phyloP scores from a whole-genome alignment of 2,797 vertebrate species.

The Sebastes wilsoni region DNA sequence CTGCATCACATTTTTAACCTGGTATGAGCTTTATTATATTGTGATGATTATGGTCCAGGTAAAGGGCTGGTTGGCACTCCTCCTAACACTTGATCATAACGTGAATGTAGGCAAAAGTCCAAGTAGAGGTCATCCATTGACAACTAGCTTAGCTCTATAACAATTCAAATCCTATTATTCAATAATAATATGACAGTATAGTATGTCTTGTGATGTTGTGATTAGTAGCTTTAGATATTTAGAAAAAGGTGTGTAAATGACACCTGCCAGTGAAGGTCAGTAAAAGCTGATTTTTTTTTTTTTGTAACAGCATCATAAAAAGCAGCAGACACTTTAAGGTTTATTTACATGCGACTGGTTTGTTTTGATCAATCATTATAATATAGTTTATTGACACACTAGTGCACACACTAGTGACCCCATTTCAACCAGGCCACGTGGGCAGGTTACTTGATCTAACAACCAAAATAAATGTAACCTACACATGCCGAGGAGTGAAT shows the following conservation, averaged over 20 bases:
- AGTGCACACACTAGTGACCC: constrained; percentile 38
- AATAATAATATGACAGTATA: neutral
- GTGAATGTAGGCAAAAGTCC: constrained; percentile 61
- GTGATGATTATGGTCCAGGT: neutral
- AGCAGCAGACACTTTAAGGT: no score
- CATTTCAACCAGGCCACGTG: constrained; percentile 62
- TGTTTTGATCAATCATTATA: neutral
- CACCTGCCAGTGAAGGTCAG: constrained; percentile 70
- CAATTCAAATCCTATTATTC: neutral
- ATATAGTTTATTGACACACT: neutral
- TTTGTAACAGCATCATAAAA: neutral
- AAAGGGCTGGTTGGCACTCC: neutral
- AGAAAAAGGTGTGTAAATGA: constrained; percentile 1
- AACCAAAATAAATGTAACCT: neutral
- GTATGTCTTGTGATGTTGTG: neutral
- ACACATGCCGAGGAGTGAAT: neutral
- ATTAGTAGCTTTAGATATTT: neutral
- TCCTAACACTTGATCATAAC: neutral
- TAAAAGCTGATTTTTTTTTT: neutral
- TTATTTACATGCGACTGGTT: neutral
- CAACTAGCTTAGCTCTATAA: neutral
- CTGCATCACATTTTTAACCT: neutral
- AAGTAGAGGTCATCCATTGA: constrained; percentile 68
- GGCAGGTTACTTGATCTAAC: constrained; percentile 4
- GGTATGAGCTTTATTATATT: rapidly evolving